phyloP scores from a whole-genome alignment of 2,797 vertebrate species.

The Coreius guichenoti region DNA sequence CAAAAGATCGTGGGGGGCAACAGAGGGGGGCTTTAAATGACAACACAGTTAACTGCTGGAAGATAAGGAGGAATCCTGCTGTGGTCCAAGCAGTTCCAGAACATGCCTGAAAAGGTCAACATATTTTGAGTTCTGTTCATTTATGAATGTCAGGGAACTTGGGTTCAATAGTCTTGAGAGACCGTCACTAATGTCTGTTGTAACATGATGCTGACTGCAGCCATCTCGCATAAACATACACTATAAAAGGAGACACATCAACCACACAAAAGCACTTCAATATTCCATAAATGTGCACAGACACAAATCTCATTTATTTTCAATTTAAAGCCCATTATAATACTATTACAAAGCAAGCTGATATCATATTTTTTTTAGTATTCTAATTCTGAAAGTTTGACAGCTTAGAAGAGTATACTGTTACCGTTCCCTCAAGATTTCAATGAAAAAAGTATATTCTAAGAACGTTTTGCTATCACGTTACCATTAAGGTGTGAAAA shows the following conservation, averaged over 20 bases:
- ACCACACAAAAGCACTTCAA: conserved; percentile 15
- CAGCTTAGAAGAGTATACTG: background rate
- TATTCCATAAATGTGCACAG: background rate
- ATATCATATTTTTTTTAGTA: background rate
- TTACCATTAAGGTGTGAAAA: background rate
- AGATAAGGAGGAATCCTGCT: conserved; percentile 41
- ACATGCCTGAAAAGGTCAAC: conserved; percentile 15
- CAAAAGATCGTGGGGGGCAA: conserved; percentile 35
- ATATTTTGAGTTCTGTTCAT: conserved; percentile 20
- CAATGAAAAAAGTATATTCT: background rate
- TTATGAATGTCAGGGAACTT: conserved; percentile 16
- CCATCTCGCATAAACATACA: background rate
- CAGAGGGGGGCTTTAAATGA: conserved; percentile 14
- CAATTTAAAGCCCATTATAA: conserved; percentile 13
- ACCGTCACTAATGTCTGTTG: conserved; percentile 29
- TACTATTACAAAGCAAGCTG: background rate
- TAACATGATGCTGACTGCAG: conserved; percentile 23
- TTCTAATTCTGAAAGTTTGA: background rate
- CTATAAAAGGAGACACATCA: conserved; percentile 21
- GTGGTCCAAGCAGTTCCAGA: conserved; percentile 22
- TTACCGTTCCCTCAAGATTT: conserved; percentile 4
- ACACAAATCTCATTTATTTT: conserved; percentile 26
- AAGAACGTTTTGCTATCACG: background rate
- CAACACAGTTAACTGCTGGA: conserved; percentile 10
- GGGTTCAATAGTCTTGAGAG: background rate